Percentiles rank a stretch among this genome's conserved stretches.
Evolutionary conservation across 1,140 invertebrate genomes (phyloP).

Genomic region (Drosophila kepulauana): DNA sequence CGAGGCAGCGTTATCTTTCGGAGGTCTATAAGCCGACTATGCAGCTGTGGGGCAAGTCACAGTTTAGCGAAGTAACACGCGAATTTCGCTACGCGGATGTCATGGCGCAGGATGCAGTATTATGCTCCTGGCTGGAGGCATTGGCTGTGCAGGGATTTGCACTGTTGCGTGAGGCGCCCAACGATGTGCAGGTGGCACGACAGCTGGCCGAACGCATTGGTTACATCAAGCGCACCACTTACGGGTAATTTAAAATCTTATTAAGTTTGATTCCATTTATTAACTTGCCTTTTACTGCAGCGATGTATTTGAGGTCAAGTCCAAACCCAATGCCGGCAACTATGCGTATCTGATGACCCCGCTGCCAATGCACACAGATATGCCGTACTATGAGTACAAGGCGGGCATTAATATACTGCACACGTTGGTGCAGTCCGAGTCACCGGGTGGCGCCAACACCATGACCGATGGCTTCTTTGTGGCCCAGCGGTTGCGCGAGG

Average conservation of each 20-base stretch:
- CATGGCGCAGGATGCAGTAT: conserved; percentile 74
- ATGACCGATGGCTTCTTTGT: conserved; percentile 88
- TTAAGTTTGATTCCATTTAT: neutral
- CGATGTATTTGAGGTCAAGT: conserved; percentile 88
- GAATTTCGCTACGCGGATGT: conserved; percentile 86
- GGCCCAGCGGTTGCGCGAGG: conserved; percentile 86
- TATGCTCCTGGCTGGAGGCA: conserved; percentile 87
- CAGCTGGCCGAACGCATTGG: conserved; percentile 87
- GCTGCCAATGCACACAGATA: conserved; percentile 89
- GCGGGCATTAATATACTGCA: conserved; percentile 90
- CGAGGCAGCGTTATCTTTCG: conserved; percentile 85
- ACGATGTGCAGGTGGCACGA: conserved; percentile 85
- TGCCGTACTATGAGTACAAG: conserved; percentile 90
- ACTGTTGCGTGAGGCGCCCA: conserved; percentile 86
- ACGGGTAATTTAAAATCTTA: conserved; percentile 85
- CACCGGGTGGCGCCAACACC: conserved; percentile 87
- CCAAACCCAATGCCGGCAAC: conserved; percentile 89
- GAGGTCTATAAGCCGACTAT: conserved; percentile 86
- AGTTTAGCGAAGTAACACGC: conserved; percentile 85
- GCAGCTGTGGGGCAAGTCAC: conserved; percentile 86
- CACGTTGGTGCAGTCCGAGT: conserved; percentile 88
- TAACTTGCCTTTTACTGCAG: conserved; percentile 27
- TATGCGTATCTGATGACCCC: conserved; percentile 89
- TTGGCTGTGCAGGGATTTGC: conserved; percentile 88
- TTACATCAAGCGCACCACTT: conserved; percentile 89